A percentile compares a stretch with the other conserved stretches of the same genome.
These are phyloP conservation scores for Fulmarus glacialis DNA, from an alignment of 2,113 vertebrate genomes.

Conservation along the genomic window DNA sequence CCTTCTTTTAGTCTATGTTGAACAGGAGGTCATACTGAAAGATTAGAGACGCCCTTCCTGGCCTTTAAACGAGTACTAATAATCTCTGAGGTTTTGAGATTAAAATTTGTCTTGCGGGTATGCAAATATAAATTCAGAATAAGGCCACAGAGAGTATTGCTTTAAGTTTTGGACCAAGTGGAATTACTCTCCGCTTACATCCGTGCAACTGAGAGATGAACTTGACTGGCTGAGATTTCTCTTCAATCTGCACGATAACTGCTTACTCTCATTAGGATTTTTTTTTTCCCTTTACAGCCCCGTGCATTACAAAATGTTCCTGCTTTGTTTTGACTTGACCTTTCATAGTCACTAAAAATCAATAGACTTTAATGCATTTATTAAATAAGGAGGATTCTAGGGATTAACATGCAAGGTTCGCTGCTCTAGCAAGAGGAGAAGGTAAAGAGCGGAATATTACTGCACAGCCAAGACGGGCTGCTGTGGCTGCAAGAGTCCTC, in stretches of 20 bases:
- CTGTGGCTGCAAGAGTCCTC: neutral
- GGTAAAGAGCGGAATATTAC: neutral
- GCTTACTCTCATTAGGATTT: neutral
- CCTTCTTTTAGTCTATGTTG: neutral
- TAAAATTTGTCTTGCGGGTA: neutral
- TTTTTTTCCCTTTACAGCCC: neutral
- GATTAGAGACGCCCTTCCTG: neutral
- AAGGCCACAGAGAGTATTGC: neutral
- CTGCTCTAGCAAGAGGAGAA: neutral
- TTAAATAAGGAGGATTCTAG: slow-evolving; percentile 42
- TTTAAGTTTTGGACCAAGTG: neutral
- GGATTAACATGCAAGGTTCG: slow-evolving; percentile 17
- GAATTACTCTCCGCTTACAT: neutral
- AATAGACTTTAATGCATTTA: slow-evolving; percentile 54
- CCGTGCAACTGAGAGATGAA: neutral
- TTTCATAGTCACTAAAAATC: slow-evolving; percentile 56
- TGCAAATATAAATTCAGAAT: neutral
- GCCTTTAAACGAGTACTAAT: neutral
- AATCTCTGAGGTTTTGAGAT: neutral
- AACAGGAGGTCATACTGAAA: neutral
- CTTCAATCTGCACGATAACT: neutral
- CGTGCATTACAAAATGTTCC: neutral
- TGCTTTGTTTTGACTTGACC: slow-evolving; percentile 48
- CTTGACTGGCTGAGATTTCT: neutral
- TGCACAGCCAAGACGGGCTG: neutral